phyloP scores from a whole-genome alignment of 2,113 vertebrate genomes.

The Synchiropus splendidus region DNA sequence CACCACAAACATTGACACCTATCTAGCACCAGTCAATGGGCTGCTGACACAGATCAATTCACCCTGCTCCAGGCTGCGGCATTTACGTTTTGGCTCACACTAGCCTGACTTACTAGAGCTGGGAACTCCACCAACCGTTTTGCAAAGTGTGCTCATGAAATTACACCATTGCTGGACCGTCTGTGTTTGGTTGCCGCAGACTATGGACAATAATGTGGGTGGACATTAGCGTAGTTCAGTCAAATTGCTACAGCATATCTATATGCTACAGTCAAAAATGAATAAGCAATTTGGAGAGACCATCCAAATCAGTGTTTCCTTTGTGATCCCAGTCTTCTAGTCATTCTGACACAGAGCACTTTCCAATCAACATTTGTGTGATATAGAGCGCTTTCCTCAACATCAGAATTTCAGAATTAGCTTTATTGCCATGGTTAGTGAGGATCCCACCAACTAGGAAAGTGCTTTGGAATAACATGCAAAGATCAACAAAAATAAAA shows the following conservation, averaged over 20 bases:
- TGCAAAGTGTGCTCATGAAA: conserved; percentile 32
- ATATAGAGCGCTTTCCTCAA: too few species aligned
- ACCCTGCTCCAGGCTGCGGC: conserved; percentile 22
- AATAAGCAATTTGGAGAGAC: conserved; percentile 49
- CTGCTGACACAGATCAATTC: conserved; percentile 44
- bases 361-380: background rate
- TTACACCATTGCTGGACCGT: conserved; percentile 2
- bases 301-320: conserved; percentile 40
- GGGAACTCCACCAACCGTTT: conserved; percentile 18
- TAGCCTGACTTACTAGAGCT: conserved; percentile 23
- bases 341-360: conserved; percentile 4
- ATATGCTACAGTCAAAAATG: conserved; percentile 50
- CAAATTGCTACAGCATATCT: too few species aligned
- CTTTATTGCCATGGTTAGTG: too few species aligned
- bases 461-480: too few species aligned
- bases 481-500: too few species aligned
- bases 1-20: conserved; percentile 33
- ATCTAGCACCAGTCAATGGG: conserved; percentile 41
- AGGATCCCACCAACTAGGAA: too few species aligned
- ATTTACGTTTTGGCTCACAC: conserved; percentile 22
- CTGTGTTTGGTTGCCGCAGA: background rate
- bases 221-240: too few species aligned
- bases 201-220: too few species aligned
- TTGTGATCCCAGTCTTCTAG: conserved; percentile 11
- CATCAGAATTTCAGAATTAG: background rate